Evolutionary conservation across 2,888 invertebrate species (phyloP).

Genomic region (Sinohyriopsis cumingii): DNA sequence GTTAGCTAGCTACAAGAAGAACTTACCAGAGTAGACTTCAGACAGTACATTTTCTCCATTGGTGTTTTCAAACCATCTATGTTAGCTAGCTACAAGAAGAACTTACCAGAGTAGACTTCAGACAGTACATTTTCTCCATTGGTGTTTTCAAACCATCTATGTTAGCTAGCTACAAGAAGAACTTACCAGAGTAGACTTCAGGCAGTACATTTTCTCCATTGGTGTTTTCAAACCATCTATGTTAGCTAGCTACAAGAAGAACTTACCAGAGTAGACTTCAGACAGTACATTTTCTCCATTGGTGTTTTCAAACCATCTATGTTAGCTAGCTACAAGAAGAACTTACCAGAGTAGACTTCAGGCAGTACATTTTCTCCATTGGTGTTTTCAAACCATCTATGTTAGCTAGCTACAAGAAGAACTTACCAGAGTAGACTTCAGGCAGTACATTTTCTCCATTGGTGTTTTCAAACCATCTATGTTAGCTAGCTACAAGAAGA

Average conservation of each 20-base stretch:
- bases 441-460: conserved; percentile 62
- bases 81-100: conserved; percentile 55
- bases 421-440: conserved; percentile 66
- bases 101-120: conserved; percentile 66
- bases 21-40: conserved; percentile 66
- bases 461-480: conserved; percentile 62
- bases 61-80: conserved; percentile 62
- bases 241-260: conserved; percentile 55
- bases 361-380: conserved; percentile 62
- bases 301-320: conserved; percentile 62
- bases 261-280: conserved; percentile 66
- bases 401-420: conserved; percentile 55
- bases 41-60: conserved; percentile 62
- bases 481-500: conserved; percentile 55
- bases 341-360: conserved; percentile 66
- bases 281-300: conserved; percentile 62
- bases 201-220: conserved; percentile 62
- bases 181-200: conserved; percentile 66
- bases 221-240: conserved; percentile 62
- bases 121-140: conserved; percentile 62
- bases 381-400: conserved; percentile 62
- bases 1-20: conserved; percentile 55
- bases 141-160: conserved; percentile 62
- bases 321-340: conserved; percentile 55
- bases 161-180: conserved; percentile 55